Conservation (phyloP, 92 coral and sea anemone genomes). For the Epizoanthus illoricatus region DNA sequence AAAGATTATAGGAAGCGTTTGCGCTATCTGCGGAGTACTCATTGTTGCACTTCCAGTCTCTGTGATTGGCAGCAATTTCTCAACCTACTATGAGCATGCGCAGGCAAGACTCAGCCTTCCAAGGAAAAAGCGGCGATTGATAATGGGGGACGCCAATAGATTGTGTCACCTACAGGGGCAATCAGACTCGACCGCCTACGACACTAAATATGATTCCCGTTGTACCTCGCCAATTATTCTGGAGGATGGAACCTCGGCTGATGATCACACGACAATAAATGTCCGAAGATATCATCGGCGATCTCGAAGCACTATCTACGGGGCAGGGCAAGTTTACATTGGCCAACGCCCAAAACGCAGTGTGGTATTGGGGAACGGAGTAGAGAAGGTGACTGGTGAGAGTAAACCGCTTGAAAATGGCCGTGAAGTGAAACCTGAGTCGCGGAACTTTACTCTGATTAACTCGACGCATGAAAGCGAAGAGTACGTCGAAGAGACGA, state of each 20-base stretch:
- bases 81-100: slow-evolving; percentile 93
- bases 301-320: slow-evolving; percentile 80
- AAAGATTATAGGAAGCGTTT: slow-evolving; percentile 79
- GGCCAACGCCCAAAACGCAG: slow-evolving; percentile 53
- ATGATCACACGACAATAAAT: slow-evolving; percentile 45
- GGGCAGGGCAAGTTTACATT: slow-evolving; percentile 77
- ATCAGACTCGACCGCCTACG: slow-evolving; percentile 57
- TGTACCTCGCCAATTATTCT: slow-evolving; percentile 12
- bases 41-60: slow-evolving; percentile 97
- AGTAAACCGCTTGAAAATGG: slow-evolving; percentile 21
- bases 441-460: slow-evolving; percentile 40
- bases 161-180: slow-evolving; percentile 60
- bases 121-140: slow-evolving; percentile 78
- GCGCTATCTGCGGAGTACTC: slow-evolving; percentile 95
- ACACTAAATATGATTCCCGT: background rate
- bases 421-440: slow-evolving; percentile 11
- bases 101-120: slow-evolving; percentile 97
- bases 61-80: slow-evolving; percentile 95
- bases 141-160: slow-evolving; percentile 73
- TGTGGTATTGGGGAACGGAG: slow-evolving; percentile 38
- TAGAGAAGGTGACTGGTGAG: slow-evolving; percentile 15
- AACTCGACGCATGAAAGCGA: slow-evolving; percentile 60
- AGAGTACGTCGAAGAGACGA: slow-evolving; percentile 46
- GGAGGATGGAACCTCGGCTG: slow-evolving; percentile 11
- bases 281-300: slow-evolving; percentile 69